Evolutionary conservation across 2,888 invertebrate genomes (phyloP).

Genomic region (Hesperia comma): DNA sequence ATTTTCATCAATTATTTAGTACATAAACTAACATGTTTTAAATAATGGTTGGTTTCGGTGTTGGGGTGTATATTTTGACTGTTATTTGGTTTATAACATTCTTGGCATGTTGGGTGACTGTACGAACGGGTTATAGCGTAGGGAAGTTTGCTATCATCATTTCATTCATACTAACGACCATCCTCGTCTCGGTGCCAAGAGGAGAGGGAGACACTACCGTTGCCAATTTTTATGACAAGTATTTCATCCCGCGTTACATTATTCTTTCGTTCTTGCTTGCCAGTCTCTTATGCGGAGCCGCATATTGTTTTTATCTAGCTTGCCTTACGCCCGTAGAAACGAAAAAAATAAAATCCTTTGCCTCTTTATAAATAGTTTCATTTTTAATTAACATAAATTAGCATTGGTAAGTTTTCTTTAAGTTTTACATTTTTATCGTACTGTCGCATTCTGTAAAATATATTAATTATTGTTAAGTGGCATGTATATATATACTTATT

Average conservation of each 20-base stretch:
- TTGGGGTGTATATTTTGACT: conserved; percentile 87
- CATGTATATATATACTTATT: neutral
- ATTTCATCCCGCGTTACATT: conserved; percentile 62
- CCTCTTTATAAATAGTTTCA: conserved; percentile 49
- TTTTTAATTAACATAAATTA: conserved; percentile 2
- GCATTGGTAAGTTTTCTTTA: conserved; percentile 58
- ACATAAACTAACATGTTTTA: neutral
- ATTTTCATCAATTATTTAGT: conserved; percentile 2
- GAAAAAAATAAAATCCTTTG: conserved; percentile 64
- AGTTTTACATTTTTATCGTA: conserved; percentile 5
- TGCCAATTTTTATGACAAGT: conserved; percentile 79
- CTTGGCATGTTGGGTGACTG: conserved; percentile 85
- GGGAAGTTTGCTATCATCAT: conserved; percentile 84
- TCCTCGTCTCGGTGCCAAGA: conserved; percentile 85
- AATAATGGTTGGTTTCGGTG: conserved; percentile 81
- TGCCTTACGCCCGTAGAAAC: conserved; percentile 67
- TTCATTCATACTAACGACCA: conserved; percentile 82
- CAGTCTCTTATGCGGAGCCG: conserved; percentile 57
- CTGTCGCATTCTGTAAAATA: neutral
- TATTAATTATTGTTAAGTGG: neutral
- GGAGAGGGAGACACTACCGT: conserved; percentile 60
- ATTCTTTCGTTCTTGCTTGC: conserved; percentile 60
- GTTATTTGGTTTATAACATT: conserved; percentile 86
- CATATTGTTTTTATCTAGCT: conserved; percentile 61
- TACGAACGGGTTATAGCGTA: conserved; percentile 86